Base-by-base conservation (phyloP, 2,888 invertebrate species). In the Chalcis sispes region DNA sequence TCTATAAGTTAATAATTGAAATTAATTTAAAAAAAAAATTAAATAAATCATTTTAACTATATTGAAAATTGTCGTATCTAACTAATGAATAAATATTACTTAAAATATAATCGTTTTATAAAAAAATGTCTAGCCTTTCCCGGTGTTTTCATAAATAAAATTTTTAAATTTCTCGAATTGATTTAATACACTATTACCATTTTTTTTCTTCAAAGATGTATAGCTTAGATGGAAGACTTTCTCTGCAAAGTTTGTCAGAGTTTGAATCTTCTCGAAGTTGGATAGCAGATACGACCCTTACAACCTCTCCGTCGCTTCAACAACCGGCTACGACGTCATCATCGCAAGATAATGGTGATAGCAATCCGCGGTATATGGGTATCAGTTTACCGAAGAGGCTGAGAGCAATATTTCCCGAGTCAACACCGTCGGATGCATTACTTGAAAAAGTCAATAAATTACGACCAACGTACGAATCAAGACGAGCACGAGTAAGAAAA, bases 301-400 rank as follows among this genome's bases (percentile, higher is more conserved):
- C 84, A 2, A 80, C 84, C 7, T 86, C 85, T 2, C 84, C 86
- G 13, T 82, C 67, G 8, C 15, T n/a, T 20, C 7, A 36, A 48
- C 25, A 40, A 7, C 13, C 18, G 23, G 85, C 87, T 25, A 79
- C 85, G 25, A n/a, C 32, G 13, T 32, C 48, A 23, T 1, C 56
- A 15, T 50, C 62, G 5, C 58, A 61, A 81, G 87, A 46, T 82
- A 89, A 83, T 32, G 91, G 91, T 66, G 91, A 91, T 70, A 90
- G 91, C 50, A 92, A 91, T 56, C 88, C 89, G 32, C 89, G 91
- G 79, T 94, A 94, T 85, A 92, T 94, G 90, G 95, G 95, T 25
- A 92, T 96, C 74, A 92, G 94, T 84, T 90, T 95, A 80, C 95
- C 96, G 7, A 90, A 91, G 71, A 92, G 92, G 83, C 90, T 95